Conservation (phyloP, 2,888 invertebrate genomes). For the Andrena bucephala region DNA sequence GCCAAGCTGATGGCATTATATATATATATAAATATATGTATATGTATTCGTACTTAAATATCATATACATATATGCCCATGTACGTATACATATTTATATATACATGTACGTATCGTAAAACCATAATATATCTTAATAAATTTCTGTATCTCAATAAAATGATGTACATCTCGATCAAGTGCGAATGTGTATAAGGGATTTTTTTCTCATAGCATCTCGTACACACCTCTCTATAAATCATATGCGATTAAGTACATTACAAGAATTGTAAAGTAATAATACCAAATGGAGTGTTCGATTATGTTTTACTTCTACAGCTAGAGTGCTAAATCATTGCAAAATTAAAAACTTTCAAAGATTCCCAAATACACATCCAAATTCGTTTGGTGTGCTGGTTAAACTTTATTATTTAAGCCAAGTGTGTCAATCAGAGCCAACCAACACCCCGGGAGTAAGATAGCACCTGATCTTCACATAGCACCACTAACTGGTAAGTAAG, state of each 20-base stretch:
- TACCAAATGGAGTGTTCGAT: conserved; percentile 3
- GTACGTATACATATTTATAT: conserved; percentile 57
- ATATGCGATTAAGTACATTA: conserved; percentile 1
- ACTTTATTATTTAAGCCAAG: conserved; percentile 76
- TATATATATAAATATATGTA: conserved; percentile 60
- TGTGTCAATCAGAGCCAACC: conserved; percentile 79
- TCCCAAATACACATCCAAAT: conserved; percentile 62
- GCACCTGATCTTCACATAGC: conserved; percentile 73
- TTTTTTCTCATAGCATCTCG: conserved; percentile 36
- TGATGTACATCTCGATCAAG: conserved; percentile 63
- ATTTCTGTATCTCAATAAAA: conserved; percentile 59
- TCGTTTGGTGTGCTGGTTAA: conserved; percentile 70
- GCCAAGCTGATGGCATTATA: conserved; percentile 82
- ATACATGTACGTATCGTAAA: conserved; percentile 64
- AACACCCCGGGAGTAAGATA: conserved; percentile 78
- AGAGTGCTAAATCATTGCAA: conserved; percentile 6
- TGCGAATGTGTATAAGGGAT: conserved; percentile 65
- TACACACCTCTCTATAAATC: conserved; percentile 17
- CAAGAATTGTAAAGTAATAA: conserved; percentile 5
- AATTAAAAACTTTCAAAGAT: conserved; percentile 29
- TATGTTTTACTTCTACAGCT: not conserved
- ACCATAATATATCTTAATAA: conserved; percentile 68
- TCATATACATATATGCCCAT: conserved; percentile 61
- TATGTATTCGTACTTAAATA: conserved; percentile 39
- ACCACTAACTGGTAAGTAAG: conserved; percentile 71